phyloP scores from a whole-genome alignment of 2,797 vertebrate species.

The Otolemur crassicaudatus region DNA sequence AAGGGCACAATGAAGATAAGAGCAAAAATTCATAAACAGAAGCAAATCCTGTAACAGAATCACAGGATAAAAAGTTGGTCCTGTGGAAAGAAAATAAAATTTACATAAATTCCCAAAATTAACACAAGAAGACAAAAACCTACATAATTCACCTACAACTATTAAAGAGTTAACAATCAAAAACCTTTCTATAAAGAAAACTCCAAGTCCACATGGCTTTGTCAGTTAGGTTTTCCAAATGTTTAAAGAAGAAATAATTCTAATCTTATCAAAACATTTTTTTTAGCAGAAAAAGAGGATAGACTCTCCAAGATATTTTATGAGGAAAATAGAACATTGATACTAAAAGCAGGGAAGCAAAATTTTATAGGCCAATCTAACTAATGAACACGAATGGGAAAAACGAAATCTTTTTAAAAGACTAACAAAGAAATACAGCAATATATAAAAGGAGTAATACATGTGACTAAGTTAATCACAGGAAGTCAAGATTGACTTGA shows the following conservation, averaged over 20 bases:
- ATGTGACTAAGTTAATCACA: not conserved
- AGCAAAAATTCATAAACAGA: not conserved
- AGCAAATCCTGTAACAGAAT: not conserved
- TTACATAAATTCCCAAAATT: not conserved
- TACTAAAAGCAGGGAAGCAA: not conserved
- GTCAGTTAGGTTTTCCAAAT: not conserved
- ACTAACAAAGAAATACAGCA: not conserved
- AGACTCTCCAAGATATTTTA: not conserved
- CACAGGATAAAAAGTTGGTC: not conserved
- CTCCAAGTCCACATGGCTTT: not conserved
- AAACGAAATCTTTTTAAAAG: not conserved
- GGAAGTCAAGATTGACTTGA: not conserved
- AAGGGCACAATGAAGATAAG: not conserved
- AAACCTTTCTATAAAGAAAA: not conserved
- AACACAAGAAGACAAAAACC: not conserved
- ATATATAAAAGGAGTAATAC: not conserved
- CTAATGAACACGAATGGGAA: not conserved
- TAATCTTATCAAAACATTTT: not conserved
- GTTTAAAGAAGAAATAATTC: not conserved
- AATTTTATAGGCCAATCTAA: not conserved
- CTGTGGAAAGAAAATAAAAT: constrained; percentile 1
- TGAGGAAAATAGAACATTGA: not conserved
- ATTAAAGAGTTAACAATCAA: not conserved
- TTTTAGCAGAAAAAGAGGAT: not conserved
- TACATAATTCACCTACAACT: not conserved